These are phyloP conservation scores for Drosophila simulans DNA, from an alignment of 1,140 invertebrate species.

Conservation along the genomic window DNA sequence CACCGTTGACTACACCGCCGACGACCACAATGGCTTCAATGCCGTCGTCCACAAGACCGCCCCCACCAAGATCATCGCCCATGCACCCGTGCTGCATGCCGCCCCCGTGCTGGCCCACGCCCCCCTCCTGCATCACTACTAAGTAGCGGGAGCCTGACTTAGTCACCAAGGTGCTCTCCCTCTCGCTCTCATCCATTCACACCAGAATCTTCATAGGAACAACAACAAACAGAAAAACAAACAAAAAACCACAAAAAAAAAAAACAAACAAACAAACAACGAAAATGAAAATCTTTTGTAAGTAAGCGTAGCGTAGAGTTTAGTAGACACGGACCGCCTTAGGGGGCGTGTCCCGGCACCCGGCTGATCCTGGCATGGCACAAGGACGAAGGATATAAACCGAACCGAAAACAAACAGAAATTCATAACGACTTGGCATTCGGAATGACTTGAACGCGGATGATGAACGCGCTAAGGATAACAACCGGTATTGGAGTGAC, in stretches of 20 bases:
- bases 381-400: conserved; percentile 72
- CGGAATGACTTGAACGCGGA: conserved; percentile 51
- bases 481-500: conserved; percentile 24
- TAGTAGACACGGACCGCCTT: conserved; percentile 64
- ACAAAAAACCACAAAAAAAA: conserved; percentile 43
- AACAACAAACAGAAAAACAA: conserved; percentile 61
- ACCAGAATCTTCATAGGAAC: conserved; percentile 63
- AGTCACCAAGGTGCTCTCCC: conserved; percentile 64
- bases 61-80: conserved; percentile 78
- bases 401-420: conserved; percentile 54
- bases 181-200: conserved; percentile 43
- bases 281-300: conserved; percentile 57
- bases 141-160: conserved; percentile 29
- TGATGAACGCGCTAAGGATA: conserved; percentile 30
- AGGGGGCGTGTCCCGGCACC: conserved; percentile 59
- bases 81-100: conserved; percentile 73
- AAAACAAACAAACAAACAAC: conserved; percentile 44
- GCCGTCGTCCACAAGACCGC: conserved; percentile 85
- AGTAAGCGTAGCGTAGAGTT: conserved; percentile 78
- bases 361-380: conserved; percentile 81
- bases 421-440: conserved; percentile 54
- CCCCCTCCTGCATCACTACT: conserved; percentile 75
- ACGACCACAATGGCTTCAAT: conserved; percentile 88
- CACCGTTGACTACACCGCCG: conserved; percentile 89
- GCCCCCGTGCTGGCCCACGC: conserved; percentile 70